A percentile compares a stretch with the other conserved stretches of the same genome.
Conservation (phyloP, 2,797 vertebrate genomes). For the Gambusia yucatana region DNA sequence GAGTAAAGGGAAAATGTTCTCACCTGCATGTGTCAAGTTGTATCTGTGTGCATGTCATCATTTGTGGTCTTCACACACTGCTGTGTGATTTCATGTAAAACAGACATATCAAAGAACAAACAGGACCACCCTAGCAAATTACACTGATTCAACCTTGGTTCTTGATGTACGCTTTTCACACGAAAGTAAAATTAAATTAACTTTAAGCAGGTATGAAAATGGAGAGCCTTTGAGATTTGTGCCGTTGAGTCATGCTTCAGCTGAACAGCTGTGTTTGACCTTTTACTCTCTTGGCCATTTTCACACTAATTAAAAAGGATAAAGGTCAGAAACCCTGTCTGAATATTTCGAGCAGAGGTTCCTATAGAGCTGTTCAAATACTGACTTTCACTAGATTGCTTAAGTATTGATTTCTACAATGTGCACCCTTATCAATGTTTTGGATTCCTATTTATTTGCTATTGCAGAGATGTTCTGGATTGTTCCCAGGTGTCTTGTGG, state of each 20-base stretch:
- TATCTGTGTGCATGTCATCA: slow-evolving; percentile 7
- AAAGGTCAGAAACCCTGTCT: slow-evolving; percentile 31
- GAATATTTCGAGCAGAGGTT: slow-evolving; percentile 24
- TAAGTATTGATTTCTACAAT: not conserved
- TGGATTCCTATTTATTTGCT: not conserved
- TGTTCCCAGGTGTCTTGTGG: not conserved
- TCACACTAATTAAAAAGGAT: slow-evolving; percentile 26
- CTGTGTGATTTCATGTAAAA: slow-evolving; percentile 9
- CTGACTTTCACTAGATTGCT: not conserved
- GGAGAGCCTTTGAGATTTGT: slow-evolving; percentile 11
- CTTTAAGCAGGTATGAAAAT: slow-evolving; percentile 20
- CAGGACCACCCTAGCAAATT: not conserved
- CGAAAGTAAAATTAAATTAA: slow-evolving; percentile 10
- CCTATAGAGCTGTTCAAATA: slow-evolving; percentile 20
- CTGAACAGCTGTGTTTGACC: slow-evolving; percentile 33
- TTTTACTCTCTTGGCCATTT: slow-evolving; percentile 42
- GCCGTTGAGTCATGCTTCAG: not conserved
- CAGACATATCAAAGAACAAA: slow-evolving; percentile 7
- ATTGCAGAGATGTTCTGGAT: not conserved
- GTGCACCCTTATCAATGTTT: not conserved
- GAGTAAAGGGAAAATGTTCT: slow-evolving; percentile 12
- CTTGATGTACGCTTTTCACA: slow-evolving; percentile 15
- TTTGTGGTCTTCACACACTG: not conserved
- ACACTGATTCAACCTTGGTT: not conserved
- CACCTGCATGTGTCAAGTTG: not conserved